Evolutionary conservation across 2,888 invertebrate species (phyloP).

Genomic region (Folsomia manolachei): DNA sequence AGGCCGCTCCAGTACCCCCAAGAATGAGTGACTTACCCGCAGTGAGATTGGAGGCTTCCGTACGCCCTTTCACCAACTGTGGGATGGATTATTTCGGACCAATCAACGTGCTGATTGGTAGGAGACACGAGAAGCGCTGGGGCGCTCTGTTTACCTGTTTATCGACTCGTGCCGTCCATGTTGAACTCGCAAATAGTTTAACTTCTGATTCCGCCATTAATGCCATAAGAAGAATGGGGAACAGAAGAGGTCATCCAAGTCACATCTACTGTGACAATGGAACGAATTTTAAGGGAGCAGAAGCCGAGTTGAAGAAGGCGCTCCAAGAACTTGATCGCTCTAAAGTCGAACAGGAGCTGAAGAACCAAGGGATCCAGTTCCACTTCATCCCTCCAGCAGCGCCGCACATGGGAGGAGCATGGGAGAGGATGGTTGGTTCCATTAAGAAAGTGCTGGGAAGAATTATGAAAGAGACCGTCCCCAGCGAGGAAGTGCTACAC

Average conservation of each 20-base stretch:
- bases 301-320: background rate
- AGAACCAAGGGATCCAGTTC: background rate
- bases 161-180: background rate
- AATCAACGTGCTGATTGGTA: background rate
- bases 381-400: slow-evolving; percentile 12
- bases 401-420: slow-evolving; percentile 8
- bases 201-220: background rate
- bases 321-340: background rate
- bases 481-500: background rate
- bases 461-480: background rate
- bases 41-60: background rate
- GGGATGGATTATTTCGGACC: slow-evolving; percentile 16
- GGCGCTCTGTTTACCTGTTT: slow-evolving; percentile 7
- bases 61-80: background rate
- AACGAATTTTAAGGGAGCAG: slow-evolving; percentile 4
- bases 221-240: background rate
- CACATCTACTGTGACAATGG: slow-evolving; percentile 12
- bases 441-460: background rate
- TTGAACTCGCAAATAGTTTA: background rate
- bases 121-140: slow-evolving; percentile 8
- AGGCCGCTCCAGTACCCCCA: background rate
- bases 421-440: background rate
- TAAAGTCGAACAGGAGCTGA: background rate
- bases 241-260: background rate
- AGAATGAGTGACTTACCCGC: slow-evolving; percentile 13